phyloP scores from a whole-genome alignment of 2,888 invertebrate species.

The Acanthacorydalis orientalis region DNA sequence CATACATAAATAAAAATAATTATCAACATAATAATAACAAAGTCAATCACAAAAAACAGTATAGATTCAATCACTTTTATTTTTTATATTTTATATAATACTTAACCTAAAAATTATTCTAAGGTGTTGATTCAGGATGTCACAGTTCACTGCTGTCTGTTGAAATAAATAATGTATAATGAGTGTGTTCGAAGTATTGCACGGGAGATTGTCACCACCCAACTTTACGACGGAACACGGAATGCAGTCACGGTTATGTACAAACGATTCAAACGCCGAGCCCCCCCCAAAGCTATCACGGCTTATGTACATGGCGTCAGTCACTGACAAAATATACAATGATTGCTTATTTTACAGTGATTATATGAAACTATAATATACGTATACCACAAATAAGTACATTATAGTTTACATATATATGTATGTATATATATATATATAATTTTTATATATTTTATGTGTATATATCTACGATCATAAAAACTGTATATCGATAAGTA shows the following conservation, averaged over 20 bases:
- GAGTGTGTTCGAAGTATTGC: background rate
- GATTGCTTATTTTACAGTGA: too few relatives aligned
- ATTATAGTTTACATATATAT: background rate
- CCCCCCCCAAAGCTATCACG: background rate
- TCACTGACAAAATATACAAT: too few relatives aligned
- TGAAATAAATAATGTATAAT: background rate
- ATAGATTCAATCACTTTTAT: constrained; percentile 12
- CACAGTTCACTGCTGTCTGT: background rate
- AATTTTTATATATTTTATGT: background rate
- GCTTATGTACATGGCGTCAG: too few relatives aligned
- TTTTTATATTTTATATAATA: constrained; percentile 22
- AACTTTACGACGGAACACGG: background rate
- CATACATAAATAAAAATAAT: too few relatives aligned
- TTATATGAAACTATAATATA: too few relatives aligned
- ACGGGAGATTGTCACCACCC: background rate
- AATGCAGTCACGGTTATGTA: background rate
- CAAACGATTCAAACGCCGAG: background rate
- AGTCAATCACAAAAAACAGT: too few relatives aligned
- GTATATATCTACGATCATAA: background rate
- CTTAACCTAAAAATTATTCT: constrained; percentile 21
- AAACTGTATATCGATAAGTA: background rate
- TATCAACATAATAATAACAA: too few relatives aligned
- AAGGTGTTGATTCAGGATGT: background rate
- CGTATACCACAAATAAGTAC: background rate
- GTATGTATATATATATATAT: background rate